Conservation (phyloP, 2,113 vertebrate species). For the Dicaeum eximium region DNA sequence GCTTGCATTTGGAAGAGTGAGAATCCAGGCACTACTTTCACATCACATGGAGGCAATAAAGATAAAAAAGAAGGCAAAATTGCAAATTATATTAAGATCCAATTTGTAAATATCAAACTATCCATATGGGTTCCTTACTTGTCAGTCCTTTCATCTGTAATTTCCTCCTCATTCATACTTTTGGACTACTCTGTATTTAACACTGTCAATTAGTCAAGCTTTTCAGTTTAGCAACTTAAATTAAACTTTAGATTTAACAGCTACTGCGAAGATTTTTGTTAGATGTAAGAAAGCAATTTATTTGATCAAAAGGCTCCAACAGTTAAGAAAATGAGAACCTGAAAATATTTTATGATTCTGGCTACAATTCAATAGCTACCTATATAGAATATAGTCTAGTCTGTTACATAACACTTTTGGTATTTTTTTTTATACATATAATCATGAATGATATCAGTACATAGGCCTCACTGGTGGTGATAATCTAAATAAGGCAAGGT, state of each 20-base stretch:
- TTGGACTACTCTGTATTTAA: background rate
- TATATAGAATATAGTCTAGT: background rate
- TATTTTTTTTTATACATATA: background rate
- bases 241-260: background rate
- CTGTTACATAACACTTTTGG: background rate
- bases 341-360: background rate
- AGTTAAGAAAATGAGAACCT: background rate
- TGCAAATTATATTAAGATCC: background rate
- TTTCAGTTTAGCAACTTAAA: background rate
- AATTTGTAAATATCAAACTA: background rate
- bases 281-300: background rate
- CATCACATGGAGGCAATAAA: background rate
- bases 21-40: background rate
- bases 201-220: background rate
- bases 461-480: background rate
- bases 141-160: background rate
- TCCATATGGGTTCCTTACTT: background rate
- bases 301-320: background rate
- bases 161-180: background rate
- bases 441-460: background rate
- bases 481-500: constrained; percentile 9
- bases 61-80: background rate
- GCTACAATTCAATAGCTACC: background rate
- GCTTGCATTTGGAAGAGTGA: background rate
- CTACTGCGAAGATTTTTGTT: background rate